Base-by-base conservation (phyloP, 2,113 vertebrate genomes). In the Columbina picui region DNA sequence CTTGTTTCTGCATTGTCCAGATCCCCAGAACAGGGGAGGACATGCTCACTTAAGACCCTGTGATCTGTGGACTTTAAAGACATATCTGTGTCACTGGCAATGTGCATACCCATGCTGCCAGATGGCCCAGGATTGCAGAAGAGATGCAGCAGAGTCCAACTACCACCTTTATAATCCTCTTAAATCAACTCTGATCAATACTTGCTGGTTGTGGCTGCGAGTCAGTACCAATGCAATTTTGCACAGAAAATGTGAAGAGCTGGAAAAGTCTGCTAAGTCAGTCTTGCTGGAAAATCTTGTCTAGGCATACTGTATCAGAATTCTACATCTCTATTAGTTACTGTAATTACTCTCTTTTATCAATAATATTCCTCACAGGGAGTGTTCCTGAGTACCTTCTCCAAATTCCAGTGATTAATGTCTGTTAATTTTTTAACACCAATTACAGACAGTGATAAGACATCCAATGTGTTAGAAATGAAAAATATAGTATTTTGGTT, bases 141-240 rank as follows among this genome's bases (percentile, higher is more conserved):
- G 19, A 63, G 23, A 52, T 76, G 34, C 63, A 79, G 9, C 23
- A 55, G 45, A 27, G 49, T 88, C 89, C 87, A 76, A 80, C 60
- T 76, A 30, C 77, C 86, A 88, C 53, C 36, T 90, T 90, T 80
- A 39, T 50, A 77, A 25, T 57, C 15, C 39, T 60, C 41, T 49
- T 86, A 89, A 83, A 86, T 89, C 76, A 77, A 7, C 36, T 65
- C 16, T 9, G 16, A 39, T 65, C 76, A 76, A 45, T 29, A 20
- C 3, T 88, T 0, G 0, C 36, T 80, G 63, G 4, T 26, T 80
- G n/a, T 53, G 59, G 17, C 22, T 52, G 26, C 73, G 12, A 68
- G 9, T 34, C 14, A 7, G 30, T 49, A 29, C 39, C 83, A 83
- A n/a, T 43, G 45, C 7, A 80, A 86, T 80, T 80, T 90, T 73